Evolutionary conservation across 2,113 vertebrate species (phyloP), one percentile per base, ranked within the genome.

Genomic region (Arvicanthis niloticus): DNA sequence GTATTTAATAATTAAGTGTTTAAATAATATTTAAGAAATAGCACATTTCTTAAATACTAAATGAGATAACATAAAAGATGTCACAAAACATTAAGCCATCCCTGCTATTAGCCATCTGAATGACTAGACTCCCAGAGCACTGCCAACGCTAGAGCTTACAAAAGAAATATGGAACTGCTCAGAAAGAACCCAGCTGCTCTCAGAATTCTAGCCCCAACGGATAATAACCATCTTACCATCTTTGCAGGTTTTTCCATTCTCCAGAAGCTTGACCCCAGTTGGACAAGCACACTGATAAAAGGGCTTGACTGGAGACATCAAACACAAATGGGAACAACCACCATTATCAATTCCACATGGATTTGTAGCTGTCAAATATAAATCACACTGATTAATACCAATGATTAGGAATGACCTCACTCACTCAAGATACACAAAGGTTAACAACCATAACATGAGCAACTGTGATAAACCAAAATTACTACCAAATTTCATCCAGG

Each of bases 241-340:
- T 98, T 99, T 99, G 99, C 99, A 99, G 97, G 99, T 99, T 98
- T 98, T 99, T 93, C 98, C 98, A 98, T 99, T 99, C 93, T 99
- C 99, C 93, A 99, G 98, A 95, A 99, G 99, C 98, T 99, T 99
- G 93, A 99, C 99, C 26, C 99, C 99, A 9, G 99, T 99, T 93
- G 99, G 99, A 98, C 99, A 99, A 93, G 99, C 99, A 96, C 99
- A 99, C 96, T 99, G 99, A 97, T 99, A 99, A 98, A 98, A 99
- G 15, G 99, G 99, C 97, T 98, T 98, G 94, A 97, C 89, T 19
- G 99, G 99, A 75, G 99, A 99, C 98, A 99, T 99, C 98, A 99
- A 99, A 98, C 99, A 99, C 96, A 99, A 99, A 97, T 99, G 99
- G 93, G 99, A 99, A 98, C 99, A 99, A 88, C 99, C 99, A 87